Base-by-base conservation (phyloP, 35 echinoderm and acorn worm genomes). In the Amphiura filiformis region DNA sequence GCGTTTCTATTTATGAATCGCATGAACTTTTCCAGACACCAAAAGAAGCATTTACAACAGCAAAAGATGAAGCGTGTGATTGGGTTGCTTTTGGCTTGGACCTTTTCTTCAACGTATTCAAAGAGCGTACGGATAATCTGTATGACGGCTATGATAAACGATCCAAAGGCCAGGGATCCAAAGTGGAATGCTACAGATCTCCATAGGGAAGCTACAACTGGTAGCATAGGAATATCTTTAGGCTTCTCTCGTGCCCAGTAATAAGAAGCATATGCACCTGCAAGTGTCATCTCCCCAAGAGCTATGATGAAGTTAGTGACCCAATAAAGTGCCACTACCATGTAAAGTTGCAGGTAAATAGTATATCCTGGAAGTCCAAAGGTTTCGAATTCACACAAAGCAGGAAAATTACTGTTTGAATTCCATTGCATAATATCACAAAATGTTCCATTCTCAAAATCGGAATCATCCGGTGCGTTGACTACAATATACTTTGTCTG, bases 21-120 rank as follows among this genome's bases (percentile, higher is more conserved):
- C 49, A 99, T 77, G 81, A 95, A 95, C 35, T 95, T 99, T 61
- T 99, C 96, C 42, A 99, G 81, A 93, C 96, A 99, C 96, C 96
- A 99, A 28, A 99, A 86, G 32, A 81, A 92, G 41, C 96, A 99
- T 76, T 95, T 87, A 36, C 93, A 94, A 42, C 96, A 99, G 57
- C 82, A 92, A 39, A 99, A 94, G 32, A 95, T 81, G 80, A 99
- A 99, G 38, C 90, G 88, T n/a, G 92, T 90, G 76, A 91, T 75
- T 13, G 57, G 36, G 78, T 95, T 95, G 7, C 20, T n/a, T 30
- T 84, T 87, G 20, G 33, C 87, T 40, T 84, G 92, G 0, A 88
- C 49, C 64, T 88, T 81, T 0, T 88, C 56, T 86, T 95, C 96
- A 38, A 92, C 52, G 32, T 90, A 86, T 41, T 87, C 82, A 13